phyloP scores from a whole-genome alignment of 2,888 invertebrate genomes.

The Melinaea menophilus region DNA sequence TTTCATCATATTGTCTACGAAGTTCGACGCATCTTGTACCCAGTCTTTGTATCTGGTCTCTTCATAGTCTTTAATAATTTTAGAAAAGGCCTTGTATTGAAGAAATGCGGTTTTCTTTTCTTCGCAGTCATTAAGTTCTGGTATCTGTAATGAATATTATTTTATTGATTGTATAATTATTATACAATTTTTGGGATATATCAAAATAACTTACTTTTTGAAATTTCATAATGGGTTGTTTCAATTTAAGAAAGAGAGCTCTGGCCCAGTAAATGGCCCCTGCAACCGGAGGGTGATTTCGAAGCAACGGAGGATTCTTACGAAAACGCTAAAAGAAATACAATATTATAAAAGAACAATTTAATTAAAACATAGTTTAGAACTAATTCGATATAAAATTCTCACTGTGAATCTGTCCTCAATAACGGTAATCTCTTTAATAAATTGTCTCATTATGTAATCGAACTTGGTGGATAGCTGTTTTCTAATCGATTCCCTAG shows the following conservation, averaged over 20 bases:
- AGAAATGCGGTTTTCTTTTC: conserved; percentile 86
- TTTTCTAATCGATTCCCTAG: conserved; percentile 83
- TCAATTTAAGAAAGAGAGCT: conserved; percentile 86
- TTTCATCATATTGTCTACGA: conserved; percentile 83
- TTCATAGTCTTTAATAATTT: conserved; percentile 86
- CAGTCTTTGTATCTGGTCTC: conserved; percentile 85
- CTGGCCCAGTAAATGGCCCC: conserved; percentile 93
- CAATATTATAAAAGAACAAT: background rate
- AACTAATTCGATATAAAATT: background rate
- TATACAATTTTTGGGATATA: background rate
- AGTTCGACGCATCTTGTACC: conserved; percentile 79
- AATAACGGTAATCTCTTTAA: conserved; percentile 86
- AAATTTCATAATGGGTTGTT: conserved; percentile 87
- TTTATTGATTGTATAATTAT: background rate
- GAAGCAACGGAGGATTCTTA: conserved; percentile 82
- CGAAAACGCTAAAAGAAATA: conserved; percentile 72
- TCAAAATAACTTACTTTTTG: conserved; percentile 74
- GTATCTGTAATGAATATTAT: conserved; percentile 49
- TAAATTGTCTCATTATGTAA: conserved; percentile 89
- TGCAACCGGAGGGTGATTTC: conserved; percentile 87
- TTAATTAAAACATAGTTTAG: background rate
- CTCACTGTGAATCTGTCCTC: conserved; percentile 80
- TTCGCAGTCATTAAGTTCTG: conserved; percentile 84
- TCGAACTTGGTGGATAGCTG: conserved; percentile 90
- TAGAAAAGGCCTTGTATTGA: conserved; percentile 87